Evolutionary conservation across 1,140 invertebrate genomes (phyloP).

Genomic region (Aricia agestis): DNA sequence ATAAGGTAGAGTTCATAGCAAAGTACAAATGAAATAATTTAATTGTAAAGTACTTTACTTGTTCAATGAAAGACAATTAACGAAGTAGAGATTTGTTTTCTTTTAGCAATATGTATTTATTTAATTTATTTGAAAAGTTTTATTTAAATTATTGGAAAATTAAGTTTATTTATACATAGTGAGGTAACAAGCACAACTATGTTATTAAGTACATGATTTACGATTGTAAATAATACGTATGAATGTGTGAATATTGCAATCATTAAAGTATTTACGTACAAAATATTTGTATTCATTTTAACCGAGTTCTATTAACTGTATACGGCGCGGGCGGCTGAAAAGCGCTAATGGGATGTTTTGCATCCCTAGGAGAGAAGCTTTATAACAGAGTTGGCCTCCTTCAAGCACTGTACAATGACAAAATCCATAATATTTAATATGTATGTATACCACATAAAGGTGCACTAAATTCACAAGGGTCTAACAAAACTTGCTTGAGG

Average conservation of each 20-base stretch:
- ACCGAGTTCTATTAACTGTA: too few relatives aligned
- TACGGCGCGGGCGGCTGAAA: too few relatives aligned
- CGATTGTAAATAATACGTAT: conserved; percentile 69
- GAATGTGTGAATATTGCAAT: conserved; percentile 72
- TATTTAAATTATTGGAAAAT: neutral
- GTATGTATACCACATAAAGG: too few relatives aligned
- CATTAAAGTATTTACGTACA: conserved; percentile 73
- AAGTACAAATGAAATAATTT: conserved; percentile 56
- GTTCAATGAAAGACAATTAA: conserved; percentile 34
- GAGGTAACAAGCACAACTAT: conserved; percentile 67
- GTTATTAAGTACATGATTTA: conserved; percentile 66
- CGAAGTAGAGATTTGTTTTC: neutral
- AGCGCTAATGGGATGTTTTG: too few relatives aligned
- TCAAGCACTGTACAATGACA: too few relatives aligned
- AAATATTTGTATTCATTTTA: neutral
- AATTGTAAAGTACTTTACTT: conserved; percentile 39
- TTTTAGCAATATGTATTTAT: conserved; percentile 24
- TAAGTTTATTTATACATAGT: conserved; percentile 11
- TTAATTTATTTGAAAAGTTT: conserved; percentile 28
- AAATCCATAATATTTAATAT: too few relatives aligned
- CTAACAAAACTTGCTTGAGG: too few relatives aligned
- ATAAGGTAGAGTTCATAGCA: conserved; percentile 56
- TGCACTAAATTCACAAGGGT: too few relatives aligned
- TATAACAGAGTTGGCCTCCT: too few relatives aligned
- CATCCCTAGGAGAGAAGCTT: too few relatives aligned